Conservation (phyloP, 2,113 vertebrate species). For the Podarcis muralis region DNA sequence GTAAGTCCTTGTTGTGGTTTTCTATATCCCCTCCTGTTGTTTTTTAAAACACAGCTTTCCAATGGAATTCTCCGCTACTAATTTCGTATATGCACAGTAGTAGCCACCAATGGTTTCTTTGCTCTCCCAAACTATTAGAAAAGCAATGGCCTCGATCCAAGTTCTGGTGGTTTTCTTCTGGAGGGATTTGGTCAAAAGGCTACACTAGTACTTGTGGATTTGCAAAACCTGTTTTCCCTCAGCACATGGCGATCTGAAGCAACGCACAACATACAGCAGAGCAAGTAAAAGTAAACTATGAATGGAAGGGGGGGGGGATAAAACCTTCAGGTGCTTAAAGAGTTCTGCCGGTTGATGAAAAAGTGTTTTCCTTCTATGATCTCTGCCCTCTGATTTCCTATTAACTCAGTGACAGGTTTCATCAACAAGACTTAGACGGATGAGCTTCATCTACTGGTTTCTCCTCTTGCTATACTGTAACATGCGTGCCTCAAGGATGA, state of each 20-base stretch:
- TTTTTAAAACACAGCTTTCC: not conserved
- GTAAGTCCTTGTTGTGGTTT: not conserved
- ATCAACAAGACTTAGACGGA: not conserved
- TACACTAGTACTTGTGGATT: too few relatives aligned
- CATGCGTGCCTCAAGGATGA: not conserved
- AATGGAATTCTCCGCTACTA: not conserved
- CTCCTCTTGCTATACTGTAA: slow-evolving; percentile 44
- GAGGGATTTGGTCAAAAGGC: slow-evolving; percentile 7
- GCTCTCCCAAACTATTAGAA: slow-evolving; percentile 37
- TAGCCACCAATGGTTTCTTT: slow-evolving; percentile 19
- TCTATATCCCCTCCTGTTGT: not conserved
- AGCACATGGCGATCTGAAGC: slow-evolving; percentile 38
- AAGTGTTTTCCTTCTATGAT: not conserved
- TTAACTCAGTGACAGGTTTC: slow-evolving; percentile 31
- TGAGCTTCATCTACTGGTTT: slow-evolving; percentile 2
- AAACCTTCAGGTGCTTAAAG: slow-evolving; percentile 12
- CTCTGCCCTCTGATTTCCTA: slow-evolving; percentile 12
- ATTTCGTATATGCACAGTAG: not conserved
- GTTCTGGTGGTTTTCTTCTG: slow-evolving; percentile 58
- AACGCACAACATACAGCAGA: slow-evolving; percentile 50
- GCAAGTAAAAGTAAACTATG: slow-evolving; percentile 65
- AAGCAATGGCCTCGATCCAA: slow-evolving; percentile 46
- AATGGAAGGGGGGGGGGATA: not conserved
- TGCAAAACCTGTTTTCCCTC: slow-evolving; percentile 55
- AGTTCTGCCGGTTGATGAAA: slow-evolving; percentile 20